Evolutionary conservation across 2,797 vertebrate species (phyloP).

Genomic region (Chiloscyllium punctatum): DNA sequence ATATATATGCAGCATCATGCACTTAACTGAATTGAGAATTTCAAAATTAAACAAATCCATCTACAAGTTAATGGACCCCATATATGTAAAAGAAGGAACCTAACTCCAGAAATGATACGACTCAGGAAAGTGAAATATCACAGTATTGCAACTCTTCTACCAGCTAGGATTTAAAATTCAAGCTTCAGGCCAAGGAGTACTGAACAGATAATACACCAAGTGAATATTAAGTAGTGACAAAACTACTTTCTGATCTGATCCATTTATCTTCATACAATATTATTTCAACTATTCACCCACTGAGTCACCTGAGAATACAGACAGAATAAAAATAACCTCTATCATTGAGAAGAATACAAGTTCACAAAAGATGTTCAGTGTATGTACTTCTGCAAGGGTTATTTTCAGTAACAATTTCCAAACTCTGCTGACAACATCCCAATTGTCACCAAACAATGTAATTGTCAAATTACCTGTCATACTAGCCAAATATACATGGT

Average conservation of each 20-base stretch:
- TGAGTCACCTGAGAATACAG: not conserved
- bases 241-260: not conserved
- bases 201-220: not conserved
- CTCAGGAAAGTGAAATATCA: not conserved
- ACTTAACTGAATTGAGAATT: not conserved
- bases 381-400: not conserved
- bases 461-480: not conserved
- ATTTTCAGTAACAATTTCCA: not conserved
- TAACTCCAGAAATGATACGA: not conserved
- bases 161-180: not conserved
- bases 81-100: not conserved
- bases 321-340: not conserved
- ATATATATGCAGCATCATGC: not conserved
- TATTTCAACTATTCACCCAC: not conserved
- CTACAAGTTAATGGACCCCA: not conserved
- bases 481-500: not conserved
- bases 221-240: not conserved
- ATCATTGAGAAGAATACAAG: not conserved
- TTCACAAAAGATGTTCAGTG: too few species aligned
- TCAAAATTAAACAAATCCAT: not conserved
- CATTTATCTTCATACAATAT: not conserved
- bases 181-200: not conserved
- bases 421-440: not conserved
- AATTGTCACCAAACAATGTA: not conserved
- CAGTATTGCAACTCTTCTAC: not conserved